Conservation (phyloP, 2,797 vertebrate genomes). For the Gambelia wislizenii region DNA sequence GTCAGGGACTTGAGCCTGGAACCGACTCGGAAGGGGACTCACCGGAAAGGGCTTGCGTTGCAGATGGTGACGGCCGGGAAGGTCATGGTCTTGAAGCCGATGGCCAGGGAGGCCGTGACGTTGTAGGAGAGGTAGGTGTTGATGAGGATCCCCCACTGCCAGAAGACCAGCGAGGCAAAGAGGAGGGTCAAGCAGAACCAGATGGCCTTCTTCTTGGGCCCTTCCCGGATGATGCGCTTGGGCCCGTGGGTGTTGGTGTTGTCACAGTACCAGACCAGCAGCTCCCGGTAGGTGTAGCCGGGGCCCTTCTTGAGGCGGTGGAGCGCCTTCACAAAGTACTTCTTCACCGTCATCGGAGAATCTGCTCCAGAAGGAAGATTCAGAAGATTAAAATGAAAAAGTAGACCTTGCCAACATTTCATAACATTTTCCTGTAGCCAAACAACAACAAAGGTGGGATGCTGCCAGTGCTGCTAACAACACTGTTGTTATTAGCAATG, state of each 20-base stretch:
- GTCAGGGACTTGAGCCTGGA: too few relatives aligned
- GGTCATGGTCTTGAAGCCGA: conserved; percentile 84
- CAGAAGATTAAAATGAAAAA: too few relatives aligned
- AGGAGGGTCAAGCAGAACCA: conserved; percentile 84
- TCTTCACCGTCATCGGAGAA: conserved; percentile 75
- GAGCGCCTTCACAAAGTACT: conserved; percentile 77
- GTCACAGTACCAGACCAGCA: conserved; percentile 85
- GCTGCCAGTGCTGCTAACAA: too few relatives aligned
- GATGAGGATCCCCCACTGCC: conserved; percentile 84
- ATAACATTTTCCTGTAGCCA: too few relatives aligned
- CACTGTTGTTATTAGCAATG: too few relatives aligned
- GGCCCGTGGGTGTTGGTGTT: conserved; percentile 87
- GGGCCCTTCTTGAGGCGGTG: conserved; percentile 86
- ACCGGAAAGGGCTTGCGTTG: conserved; percentile 84
- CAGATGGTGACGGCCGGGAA: conserved; percentile 84
- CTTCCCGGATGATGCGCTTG: conserved; percentile 84
- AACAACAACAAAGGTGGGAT: too few relatives aligned
- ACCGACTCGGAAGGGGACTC: conserved; percentile 37
- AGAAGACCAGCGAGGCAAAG: conserved; percentile 81
- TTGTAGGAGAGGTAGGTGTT: conserved; percentile 82
- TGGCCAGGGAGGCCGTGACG: conserved; percentile 79
- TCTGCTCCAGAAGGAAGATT: not conserved
- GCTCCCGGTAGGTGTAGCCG: conserved; percentile 83
- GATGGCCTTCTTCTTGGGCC: conserved; percentile 83
- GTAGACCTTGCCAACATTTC: fast-evolving